These are phyloP conservation scores for Smittia aterrima DNA, from an alignment of 2,888 invertebrate genomes.

Conservation along the genomic window DNA sequence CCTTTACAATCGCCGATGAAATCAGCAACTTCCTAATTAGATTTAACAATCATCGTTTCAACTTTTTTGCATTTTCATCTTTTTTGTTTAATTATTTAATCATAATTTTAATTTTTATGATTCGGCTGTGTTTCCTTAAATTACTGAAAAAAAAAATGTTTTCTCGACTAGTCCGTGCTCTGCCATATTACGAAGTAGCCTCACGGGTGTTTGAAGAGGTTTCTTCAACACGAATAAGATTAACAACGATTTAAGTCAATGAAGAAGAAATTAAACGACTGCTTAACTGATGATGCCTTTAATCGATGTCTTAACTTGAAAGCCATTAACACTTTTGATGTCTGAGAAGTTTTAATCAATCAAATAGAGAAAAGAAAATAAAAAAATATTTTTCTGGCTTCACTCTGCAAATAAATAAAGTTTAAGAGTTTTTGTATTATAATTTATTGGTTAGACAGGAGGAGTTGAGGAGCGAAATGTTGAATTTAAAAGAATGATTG, in stretches of 20 bases:
- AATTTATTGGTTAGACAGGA: neutral
- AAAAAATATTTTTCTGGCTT: neutral
- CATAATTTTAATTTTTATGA: constrained; percentile 4
- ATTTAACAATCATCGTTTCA: neutral
- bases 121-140: constrained; percentile 18
- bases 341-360: neutral
- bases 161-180: neutral
- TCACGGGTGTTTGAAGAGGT: too few relatives aligned
- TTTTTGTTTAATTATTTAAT: neutral
- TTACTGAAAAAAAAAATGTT: neutral
- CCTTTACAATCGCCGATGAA: too few relatives aligned
- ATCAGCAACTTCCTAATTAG: neutral
- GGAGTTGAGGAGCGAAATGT: neutral
- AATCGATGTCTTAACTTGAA: constrained; percentile 16
- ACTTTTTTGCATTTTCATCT: neutral
- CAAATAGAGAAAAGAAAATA: neutral
- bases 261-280: constrained; percentile 1
- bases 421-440: constrained; percentile 6
- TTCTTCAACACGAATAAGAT: neutral
- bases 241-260: constrained; percentile 1
- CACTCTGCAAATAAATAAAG: neutral
- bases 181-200: neutral
- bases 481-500: neutral
- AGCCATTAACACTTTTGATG: neutral
- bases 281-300: constrained; percentile 24